Evolutionary conservation across 2,113 vertebrate species (phyloP).

Genomic region (Megaleporinus macrocephalus): DNA sequence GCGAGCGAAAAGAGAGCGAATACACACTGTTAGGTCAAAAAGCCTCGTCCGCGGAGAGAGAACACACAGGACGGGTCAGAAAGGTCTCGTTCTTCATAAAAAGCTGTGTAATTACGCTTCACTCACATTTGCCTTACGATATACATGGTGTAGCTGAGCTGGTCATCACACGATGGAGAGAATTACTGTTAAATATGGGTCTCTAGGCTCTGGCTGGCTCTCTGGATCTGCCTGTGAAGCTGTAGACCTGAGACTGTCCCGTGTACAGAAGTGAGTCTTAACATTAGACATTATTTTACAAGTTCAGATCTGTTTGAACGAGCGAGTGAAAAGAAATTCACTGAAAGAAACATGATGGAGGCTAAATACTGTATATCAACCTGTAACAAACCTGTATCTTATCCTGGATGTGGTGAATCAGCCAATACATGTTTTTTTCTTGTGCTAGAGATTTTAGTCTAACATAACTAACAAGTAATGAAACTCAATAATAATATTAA

Average conservation of each 20-base stretch:
- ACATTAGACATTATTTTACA: no score
- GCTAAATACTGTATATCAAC: not conserved
- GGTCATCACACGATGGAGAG: not conserved
- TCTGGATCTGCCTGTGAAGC: not conserved
- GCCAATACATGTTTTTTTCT: no score
- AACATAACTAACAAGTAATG: no score
- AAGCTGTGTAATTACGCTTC: slow-evolving; percentile 35
- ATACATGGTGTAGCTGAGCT: slow-evolving; percentile 13
- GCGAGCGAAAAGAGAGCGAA: slow-evolving; percentile 7
- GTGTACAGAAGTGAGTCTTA: not conserved
- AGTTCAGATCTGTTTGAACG: no score
- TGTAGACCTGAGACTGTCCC: not conserved
- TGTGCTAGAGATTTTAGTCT: no score
- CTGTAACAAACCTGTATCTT: not conserved
- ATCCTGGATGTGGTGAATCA: no score
- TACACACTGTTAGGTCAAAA: slow-evolving; percentile 34
- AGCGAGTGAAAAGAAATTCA: no score
- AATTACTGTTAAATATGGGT: slow-evolving; percentile 20
- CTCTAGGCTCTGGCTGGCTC: not conserved
- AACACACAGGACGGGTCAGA: not conserved
- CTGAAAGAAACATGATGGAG: not conserved
- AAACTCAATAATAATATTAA: no score
- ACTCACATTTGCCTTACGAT: slow-evolving; percentile 35
- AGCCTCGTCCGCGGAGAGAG: not conserved
- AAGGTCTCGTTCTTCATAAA: slow-evolving; percentile 60